These are phyloP conservation scores for Corythucha ciliata DNA, from an alignment of 2,888 invertebrate genomes.

Conservation along the genomic window DNA sequence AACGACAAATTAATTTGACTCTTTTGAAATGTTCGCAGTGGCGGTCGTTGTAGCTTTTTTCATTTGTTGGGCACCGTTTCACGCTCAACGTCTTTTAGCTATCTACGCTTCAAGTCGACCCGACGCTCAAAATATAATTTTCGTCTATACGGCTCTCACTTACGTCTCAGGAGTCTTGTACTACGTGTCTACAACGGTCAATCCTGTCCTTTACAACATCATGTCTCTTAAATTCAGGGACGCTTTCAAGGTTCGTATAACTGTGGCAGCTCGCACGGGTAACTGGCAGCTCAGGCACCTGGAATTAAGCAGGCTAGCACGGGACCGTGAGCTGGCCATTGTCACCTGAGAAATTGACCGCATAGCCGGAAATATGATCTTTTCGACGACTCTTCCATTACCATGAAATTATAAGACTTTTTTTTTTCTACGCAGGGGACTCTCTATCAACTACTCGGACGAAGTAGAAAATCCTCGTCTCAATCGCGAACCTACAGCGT, in stretches of 20 bases:
- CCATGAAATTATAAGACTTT: too few relatives aligned
- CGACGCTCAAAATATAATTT: constrained; percentile 44
- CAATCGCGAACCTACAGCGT: constrained; percentile 18
- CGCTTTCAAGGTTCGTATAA: constrained; percentile 35
- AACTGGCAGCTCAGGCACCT: too few relatives aligned
- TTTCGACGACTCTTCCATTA: too few relatives aligned
- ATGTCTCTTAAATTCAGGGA: constrained; percentile 88
- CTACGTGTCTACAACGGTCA: constrained; percentile 85
- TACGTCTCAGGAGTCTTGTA: constrained; percentile 83
- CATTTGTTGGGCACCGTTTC: constrained; percentile 86
- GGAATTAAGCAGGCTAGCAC: too few relatives aligned
- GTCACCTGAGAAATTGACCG: too few relatives aligned
- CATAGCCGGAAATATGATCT: too few relatives aligned
- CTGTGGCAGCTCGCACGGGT: too few relatives aligned
- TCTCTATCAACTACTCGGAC: constrained; percentile 10
- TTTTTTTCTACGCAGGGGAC: constrained; percentile 8
- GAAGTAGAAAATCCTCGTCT: constrained; percentile 9
- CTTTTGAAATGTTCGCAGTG: too few relatives aligned
- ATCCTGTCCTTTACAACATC: constrained; percentile 85
- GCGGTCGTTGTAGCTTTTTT: constrained; percentile 74
- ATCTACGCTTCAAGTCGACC: constrained; percentile 28
- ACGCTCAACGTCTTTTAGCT: constrained; percentile 77
- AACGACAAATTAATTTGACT: too few relatives aligned
- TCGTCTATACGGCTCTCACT: constrained; percentile 58
- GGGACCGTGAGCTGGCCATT: too few relatives aligned